phyloP scores from a whole-genome alignment of 2,113 vertebrate species.

The Ranitomeya imitator region DNA sequence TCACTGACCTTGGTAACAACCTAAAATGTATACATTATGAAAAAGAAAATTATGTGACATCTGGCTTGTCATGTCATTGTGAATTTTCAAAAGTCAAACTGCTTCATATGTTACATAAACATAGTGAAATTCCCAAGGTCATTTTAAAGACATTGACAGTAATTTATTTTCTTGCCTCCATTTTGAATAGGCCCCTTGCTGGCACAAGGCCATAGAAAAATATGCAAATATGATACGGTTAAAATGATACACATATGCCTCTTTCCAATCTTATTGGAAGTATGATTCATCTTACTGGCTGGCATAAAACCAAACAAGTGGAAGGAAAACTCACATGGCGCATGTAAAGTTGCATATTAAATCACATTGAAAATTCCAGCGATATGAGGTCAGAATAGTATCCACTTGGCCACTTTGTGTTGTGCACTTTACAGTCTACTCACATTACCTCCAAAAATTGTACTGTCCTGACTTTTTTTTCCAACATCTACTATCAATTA shows the following conservation, averaged over 20 bases:
- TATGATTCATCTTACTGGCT: background rate
- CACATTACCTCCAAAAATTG: background rate
- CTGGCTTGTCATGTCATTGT: no score
- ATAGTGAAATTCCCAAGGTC: background rate
- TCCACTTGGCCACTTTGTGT: background rate
- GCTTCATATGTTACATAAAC: no score
- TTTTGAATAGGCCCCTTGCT: background rate
- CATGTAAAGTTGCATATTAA: background rate
- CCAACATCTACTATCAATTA: background rate
- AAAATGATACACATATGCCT: background rate
- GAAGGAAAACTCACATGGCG: background rate
- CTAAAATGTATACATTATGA: no score
- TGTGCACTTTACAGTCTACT: background rate
- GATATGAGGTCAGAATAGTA: background rate
- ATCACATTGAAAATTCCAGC: background rate
- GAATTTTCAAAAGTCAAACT: no score
- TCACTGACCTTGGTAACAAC: no score
- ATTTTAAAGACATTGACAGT: background rate
- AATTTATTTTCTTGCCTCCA: background rate
- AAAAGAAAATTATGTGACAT: no score
- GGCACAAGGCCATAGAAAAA: background rate
- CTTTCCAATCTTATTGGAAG: background rate
- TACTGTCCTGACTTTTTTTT: background rate
- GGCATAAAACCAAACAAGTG: background rate
- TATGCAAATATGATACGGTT: background rate